Percentiles rank a stretch among this genome's conserved stretches.
Evolutionary conservation across 2,888 invertebrate species (phyloP).

Genomic region (Drosophila robusta): DNA sequence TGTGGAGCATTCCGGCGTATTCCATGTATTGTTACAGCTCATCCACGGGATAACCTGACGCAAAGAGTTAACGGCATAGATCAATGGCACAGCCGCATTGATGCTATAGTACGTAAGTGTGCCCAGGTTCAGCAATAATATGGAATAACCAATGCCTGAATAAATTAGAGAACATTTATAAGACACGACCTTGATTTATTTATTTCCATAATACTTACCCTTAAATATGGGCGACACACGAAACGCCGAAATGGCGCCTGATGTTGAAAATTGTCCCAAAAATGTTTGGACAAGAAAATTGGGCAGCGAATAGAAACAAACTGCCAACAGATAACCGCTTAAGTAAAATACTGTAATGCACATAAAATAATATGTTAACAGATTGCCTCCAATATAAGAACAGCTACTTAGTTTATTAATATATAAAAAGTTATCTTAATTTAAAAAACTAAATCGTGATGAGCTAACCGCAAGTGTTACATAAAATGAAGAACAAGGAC

Average conservation of each 20-base stretch:
- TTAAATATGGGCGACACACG: slow-evolving; percentile 94
- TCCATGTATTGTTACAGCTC: slow-evolving; percentile 92
- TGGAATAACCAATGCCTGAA: slow-evolving; percentile 88
- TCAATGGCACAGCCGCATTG: slow-evolving; percentile 92
- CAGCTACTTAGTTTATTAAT: background rate
- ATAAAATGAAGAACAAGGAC: background rate
- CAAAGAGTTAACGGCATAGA: slow-evolving; percentile 91
- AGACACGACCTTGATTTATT: background rate
- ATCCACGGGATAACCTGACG: slow-evolving; percentile 90
- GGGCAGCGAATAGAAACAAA: slow-evolving; percentile 87
- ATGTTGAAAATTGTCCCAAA: slow-evolving; percentile 93
- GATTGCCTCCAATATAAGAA: too few species aligned
- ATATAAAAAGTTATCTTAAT: background rate
- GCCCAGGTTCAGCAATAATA: slow-evolving; percentile 92
- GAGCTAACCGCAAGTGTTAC: background rate
- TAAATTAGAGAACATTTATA: background rate
- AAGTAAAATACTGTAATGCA: slow-evolving; percentile 73
- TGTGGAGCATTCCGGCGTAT: slow-evolving; percentile 86
- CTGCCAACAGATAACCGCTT: slow-evolving; percentile 74
- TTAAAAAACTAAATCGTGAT: background rate
- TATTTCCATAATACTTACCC: slow-evolving; percentile 86
- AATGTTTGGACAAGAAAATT: slow-evolving; percentile 94
- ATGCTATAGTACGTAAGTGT: slow-evolving; percentile 93
- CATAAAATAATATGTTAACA: background rate
- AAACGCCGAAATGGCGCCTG: slow-evolving; percentile 93